Evolutionary conservation across 2,888 invertebrate species (phyloP).

Genomic region (Pteria penguin): DNA sequence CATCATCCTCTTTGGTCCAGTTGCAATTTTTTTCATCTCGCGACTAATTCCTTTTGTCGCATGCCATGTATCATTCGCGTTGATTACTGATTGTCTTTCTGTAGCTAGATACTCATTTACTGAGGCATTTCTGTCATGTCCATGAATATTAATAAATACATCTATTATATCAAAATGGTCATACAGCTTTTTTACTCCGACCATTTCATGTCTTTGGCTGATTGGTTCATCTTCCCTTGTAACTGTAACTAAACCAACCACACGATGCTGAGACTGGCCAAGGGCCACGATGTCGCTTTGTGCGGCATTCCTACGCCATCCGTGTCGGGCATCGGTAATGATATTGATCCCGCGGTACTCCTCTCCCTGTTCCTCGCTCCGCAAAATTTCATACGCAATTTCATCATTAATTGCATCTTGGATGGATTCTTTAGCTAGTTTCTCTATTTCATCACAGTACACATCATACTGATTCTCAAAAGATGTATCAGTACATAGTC

Average conservation of each 20-base stretch:
- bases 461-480: background rate
- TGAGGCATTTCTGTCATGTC: conserved; percentile 17
- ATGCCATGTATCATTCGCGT: conserved; percentile 34
- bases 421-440: background rate
- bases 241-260: conserved; percentile 12
- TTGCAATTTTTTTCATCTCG: conserved; percentile 21
- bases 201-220: conserved; percentile 32
- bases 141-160: conserved; percentile 17
- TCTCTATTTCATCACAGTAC: background rate
- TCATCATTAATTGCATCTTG: background rate
- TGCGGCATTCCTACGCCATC: conserved; percentile 31
- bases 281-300: conserved; percentile 27
- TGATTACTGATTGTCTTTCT: conserved; percentile 11
- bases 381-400: background rate
- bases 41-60: conserved; percentile 33
- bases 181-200: conserved; percentile 29
- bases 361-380: background rate
- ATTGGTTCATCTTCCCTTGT: conserved; percentile 27
- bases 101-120: conserved; percentile 13
- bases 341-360: too few species aligned
- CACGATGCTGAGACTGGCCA: conserved; percentile 22
- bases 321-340: conserved; percentile 26
- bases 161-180: conserved; percentile 29
- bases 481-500: background rate
- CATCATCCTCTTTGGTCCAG: conserved; percentile 14